phyloP scores from a whole-genome alignment of 2,888 invertebrate species.

The Acronicta leporina region DNA sequence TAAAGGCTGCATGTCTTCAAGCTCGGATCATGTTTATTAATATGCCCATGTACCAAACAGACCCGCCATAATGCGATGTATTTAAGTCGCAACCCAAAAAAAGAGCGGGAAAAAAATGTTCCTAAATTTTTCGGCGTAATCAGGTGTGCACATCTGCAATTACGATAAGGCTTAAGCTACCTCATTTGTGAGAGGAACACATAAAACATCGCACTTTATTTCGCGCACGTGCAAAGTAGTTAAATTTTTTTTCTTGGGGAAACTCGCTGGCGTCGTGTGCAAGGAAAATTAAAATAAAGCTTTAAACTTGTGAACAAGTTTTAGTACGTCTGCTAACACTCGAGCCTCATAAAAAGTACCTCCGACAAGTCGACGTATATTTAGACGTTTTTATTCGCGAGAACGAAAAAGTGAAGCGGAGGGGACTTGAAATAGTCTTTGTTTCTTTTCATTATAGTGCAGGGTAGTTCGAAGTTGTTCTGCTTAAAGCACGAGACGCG shows the following conservation, averaged over 20 bases:
- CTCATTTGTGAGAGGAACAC: constrained; percentile 59
- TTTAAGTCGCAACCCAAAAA: neutral
- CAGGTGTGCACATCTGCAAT: constrained; percentile 39
- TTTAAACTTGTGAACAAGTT: constrained; percentile 83
- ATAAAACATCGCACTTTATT: constrained; percentile 77
- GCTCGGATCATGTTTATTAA: too few relatives aligned
- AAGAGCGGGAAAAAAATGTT: constrained; percentile 4
- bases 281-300: constrained; percentile 87
- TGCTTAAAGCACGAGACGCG: constrained; percentile 31
- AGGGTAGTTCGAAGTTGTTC: constrained; percentile 37
- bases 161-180: constrained; percentile 59
- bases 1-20: too few relatives aligned
- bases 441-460: constrained; percentile 68
- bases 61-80: neutral
- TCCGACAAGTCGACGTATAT: constrained; percentile 75
- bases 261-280: constrained; percentile 66
- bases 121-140: constrained; percentile 34
- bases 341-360: constrained; percentile 76
- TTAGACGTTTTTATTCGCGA: constrained; percentile 77
- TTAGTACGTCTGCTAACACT: constrained; percentile 77
- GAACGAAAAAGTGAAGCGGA: constrained; percentile 56
- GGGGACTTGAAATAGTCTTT: constrained; percentile 62
- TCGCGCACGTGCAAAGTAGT: constrained; percentile 76
- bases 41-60: neutral
- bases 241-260: constrained; percentile 70